Percentiles rank a stretch among this genome's conserved stretches.
phyloP scores from a whole-genome alignment of 2,113 vertebrate genomes.

The Phalacrocorax aristotelis region DNA sequence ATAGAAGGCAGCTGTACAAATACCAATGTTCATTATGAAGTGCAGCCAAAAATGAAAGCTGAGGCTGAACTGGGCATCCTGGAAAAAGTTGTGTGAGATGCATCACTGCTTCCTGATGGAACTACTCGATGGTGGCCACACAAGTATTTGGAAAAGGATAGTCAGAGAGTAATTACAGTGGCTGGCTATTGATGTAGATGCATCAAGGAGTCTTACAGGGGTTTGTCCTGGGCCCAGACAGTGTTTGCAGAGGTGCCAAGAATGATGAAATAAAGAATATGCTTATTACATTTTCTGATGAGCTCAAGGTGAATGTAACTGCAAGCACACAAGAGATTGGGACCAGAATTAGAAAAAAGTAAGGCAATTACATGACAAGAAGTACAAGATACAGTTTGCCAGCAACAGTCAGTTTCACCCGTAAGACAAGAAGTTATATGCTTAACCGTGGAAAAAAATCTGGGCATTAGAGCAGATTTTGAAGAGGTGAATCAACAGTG shows the following conservation, averaged over 20 bases:
- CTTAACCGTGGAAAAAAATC: neutral
- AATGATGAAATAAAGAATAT: neutral
- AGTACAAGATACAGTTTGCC: neutral
- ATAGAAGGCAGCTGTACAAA: constrained; percentile 57
- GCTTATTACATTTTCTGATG: neutral
- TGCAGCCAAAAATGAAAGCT: neutral
- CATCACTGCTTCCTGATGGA: neutral
- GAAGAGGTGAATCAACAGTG: neutral
- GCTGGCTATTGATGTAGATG: neutral
- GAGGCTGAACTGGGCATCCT: neutral
- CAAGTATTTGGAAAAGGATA: neutral
- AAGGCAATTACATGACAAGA: neutral
- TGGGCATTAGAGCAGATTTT: neutral
- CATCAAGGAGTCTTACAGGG: neutral
- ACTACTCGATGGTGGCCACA: neutral
- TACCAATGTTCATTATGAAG: neutral
- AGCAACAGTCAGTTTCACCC: neutral
- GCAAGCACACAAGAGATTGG: neutral
- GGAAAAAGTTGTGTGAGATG: neutral
- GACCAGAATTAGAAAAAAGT: neutral
- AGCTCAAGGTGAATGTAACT: neutral
- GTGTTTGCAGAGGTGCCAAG: neutral
- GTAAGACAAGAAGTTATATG: neutral
- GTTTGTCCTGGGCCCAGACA: neutral
- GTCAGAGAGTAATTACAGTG: neutral